Evolutionary conservation across 2,888 invertebrate species (phyloP).

Genomic region (Pandemis heparana): DNA sequence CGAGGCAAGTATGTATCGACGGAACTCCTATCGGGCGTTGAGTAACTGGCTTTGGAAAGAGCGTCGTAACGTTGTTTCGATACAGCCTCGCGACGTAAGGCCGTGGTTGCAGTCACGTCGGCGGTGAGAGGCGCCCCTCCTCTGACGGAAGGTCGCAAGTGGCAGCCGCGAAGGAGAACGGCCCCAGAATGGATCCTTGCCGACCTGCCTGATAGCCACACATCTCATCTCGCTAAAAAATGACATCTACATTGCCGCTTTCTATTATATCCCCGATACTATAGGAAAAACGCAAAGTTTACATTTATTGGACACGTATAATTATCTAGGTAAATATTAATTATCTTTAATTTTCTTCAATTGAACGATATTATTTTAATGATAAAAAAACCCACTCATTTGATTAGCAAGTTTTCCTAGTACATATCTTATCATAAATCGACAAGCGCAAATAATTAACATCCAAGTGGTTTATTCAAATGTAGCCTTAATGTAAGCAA

Average conservation of each 20-base stretch:
- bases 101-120: slow-evolving; percentile 84
- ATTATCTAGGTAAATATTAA: neutral
- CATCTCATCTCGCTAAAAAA: slow-evolving; percentile 52
- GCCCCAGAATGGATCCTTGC: slow-evolving; percentile 81
- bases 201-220: slow-evolving; percentile 63
- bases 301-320: neutral
- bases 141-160: slow-evolving; percentile 81
- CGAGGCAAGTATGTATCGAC: slow-evolving; percentile 76
- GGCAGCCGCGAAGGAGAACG: slow-evolving; percentile 78
- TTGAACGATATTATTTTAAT: neutral
- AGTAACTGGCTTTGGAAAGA: slow-evolving; percentile 81
- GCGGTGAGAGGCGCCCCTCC: slow-evolving; percentile 83
- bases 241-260: slow-evolving; percentile 44
- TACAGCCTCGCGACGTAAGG: slow-evolving; percentile 85
- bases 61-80: slow-evolving; percentile 84
- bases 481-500: slow-evolving; percentile 56
- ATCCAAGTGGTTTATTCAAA: slow-evolving; percentile 68
- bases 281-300: neutral
- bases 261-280: neutral
- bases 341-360: neutral
- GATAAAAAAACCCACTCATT: slow-evolving; percentile 4
- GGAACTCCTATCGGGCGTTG: slow-evolving; percentile 80
- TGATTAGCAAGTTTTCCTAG: slow-evolving; percentile 52
- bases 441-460: slow-evolving; percentile 64
- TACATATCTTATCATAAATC: slow-evolving; percentile 68